Conservation (phyloP, 2,888 invertebrate genomes). For the Pediacus dermestoides region DNA sequence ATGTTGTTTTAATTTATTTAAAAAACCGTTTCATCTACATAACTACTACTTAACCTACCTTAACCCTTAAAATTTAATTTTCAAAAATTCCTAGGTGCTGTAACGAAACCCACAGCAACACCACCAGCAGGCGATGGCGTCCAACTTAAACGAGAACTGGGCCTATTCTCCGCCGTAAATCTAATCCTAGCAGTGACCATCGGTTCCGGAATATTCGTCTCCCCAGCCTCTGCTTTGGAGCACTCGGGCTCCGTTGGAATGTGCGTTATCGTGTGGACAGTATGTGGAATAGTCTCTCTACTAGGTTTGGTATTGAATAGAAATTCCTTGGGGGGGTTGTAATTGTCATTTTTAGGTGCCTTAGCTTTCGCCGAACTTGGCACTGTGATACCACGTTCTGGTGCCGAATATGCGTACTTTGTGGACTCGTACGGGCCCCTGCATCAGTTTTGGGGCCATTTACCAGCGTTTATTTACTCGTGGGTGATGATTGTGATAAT, state of each 20-base stretch:
- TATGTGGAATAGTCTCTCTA: slow-evolving; percentile 75
- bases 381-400: slow-evolving; percentile 72
- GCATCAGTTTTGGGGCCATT: slow-evolving; percentile 67
- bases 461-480: slow-evolving; percentile 72
- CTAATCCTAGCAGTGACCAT: slow-evolving; percentile 87
- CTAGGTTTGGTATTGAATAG: too few relatives aligned
- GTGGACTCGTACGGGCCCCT: slow-evolving; percentile 67
- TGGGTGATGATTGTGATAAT: slow-evolving; percentile 75
- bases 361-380: slow-evolving; percentile 78
- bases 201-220: slow-evolving; percentile 85
- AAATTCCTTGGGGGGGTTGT: too few relatives aligned
- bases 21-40: too few relatives aligned
- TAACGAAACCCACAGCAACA: too few relatives aligned
- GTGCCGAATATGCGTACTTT: slow-evolving; percentile 79
- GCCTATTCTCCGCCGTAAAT: slow-evolving; percentile 76
- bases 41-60: too few relatives aligned
- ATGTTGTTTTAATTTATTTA: too few relatives aligned
- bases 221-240: slow-evolving; percentile 72
- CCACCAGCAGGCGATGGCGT: slow-evolving; percentile 44
- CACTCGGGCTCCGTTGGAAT: slow-evolving; percentile 77
- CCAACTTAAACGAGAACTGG: slow-evolving; percentile 69
- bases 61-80: too few relatives aligned
- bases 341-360: slow-evolving; percentile 68
- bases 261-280: slow-evolving; percentile 73
- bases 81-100: too few relatives aligned